A percentile compares a stretch with the other conserved stretches of the same genome.
Conservation (phyloP, 92 coral and sea anemone genomes). For the Phenganax subtilis region DNA sequence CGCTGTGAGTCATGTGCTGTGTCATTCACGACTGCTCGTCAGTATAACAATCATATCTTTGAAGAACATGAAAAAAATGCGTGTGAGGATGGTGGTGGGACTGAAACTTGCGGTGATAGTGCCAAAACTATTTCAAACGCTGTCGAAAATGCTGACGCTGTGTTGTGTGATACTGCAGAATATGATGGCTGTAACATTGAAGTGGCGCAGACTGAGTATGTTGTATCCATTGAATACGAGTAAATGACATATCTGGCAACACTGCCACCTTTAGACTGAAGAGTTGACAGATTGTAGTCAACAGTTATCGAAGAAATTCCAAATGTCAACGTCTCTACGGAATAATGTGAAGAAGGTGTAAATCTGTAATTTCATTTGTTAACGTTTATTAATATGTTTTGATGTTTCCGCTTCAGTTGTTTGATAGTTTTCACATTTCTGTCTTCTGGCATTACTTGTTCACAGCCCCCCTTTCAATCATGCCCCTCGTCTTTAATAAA, state of each 20-base stretch:
- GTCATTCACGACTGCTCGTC: conserved; percentile 30
- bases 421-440: too few species aligned
- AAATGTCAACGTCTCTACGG: too few species aligned
- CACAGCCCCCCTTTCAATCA: too few species aligned
- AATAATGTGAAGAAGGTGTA: too few species aligned
- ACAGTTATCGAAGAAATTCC: too few species aligned
- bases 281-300: too few species aligned
- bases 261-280: too few species aligned
- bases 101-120: not conserved
- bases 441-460: too few species aligned
- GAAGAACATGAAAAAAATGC: not conserved
- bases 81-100: not conserved
- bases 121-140: not conserved
- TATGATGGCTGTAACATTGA: conserved; percentile 20
- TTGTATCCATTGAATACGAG: conserved; percentile 25
- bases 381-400: too few species aligned
- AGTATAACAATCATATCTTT: conserved; percentile 25
- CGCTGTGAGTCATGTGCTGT: conserved; percentile 16
- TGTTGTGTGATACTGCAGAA: conserved; percentile 23
- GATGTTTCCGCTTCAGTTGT: too few species aligned
- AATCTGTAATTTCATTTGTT: too few species aligned
- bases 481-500: too few species aligned
- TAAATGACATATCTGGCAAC: not conserved
- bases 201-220: conserved; percentile 38
- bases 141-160: conserved; percentile 1